phyloP scores from a whole-genome alignment of 1,140 invertebrate species.

The Magallana angulata region DNA sequence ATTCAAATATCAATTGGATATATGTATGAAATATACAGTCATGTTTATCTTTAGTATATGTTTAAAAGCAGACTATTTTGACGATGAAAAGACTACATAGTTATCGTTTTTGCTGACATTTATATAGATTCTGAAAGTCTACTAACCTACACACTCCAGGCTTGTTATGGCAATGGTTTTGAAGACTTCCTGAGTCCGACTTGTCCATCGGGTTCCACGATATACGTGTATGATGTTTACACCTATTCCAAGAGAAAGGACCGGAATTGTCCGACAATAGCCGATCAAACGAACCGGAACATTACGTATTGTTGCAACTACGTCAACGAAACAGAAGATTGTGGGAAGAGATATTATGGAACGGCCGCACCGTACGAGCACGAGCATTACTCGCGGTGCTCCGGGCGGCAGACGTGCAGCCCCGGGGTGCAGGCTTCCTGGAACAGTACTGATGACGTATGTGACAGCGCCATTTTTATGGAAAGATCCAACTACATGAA shows the following conservation, averaged over 20 bases:
- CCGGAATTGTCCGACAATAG: not conserved
- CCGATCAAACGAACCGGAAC: not conserved
- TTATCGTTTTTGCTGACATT: too few species aligned
- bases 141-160: not conserved
- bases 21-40: too few species aligned
- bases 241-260: conserved; percentile 37
- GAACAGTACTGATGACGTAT: conserved; percentile 30
- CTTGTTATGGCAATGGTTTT: conserved; percentile 23
- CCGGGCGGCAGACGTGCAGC: not conserved
- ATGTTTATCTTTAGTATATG: too few species aligned
- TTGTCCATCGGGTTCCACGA: not conserved
- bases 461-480: not conserved
- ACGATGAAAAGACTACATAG: too few species aligned
- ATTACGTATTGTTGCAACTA: conserved; percentile 39
- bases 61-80: too few species aligned
- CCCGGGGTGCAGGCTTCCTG: conserved; percentile 4
- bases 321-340: conserved; percentile 50
- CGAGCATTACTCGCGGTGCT: conserved; percentile 40
- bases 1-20: too few species aligned
- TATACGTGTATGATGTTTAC: conserved; percentile 36
- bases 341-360: conserved; percentile 52
- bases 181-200: conserved; percentile 1
- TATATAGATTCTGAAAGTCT: not conserved
- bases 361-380: not conserved
- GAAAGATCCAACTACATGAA: conserved; percentile 42